phyloP scores from a whole-genome alignment of 2,113 vertebrate genomes.

The Strix uralensis region DNA sequence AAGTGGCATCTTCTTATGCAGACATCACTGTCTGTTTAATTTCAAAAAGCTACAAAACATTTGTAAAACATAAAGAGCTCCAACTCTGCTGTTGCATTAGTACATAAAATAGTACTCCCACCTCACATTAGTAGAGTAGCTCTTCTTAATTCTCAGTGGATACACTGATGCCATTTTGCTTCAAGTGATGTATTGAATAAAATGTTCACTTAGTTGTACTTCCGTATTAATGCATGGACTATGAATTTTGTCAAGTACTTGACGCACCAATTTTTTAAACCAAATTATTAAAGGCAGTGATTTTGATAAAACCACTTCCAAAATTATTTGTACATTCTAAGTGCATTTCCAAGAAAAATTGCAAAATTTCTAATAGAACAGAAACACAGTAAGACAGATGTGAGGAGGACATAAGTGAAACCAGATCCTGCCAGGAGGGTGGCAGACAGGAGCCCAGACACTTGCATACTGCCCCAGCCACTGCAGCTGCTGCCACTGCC shows the following conservation, averaged over 20 bases:
- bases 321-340: neutral
- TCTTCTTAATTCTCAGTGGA: neutral
- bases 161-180: neutral
- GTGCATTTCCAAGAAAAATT: neutral
- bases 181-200: neutral
- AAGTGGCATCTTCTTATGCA: neutral
- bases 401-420: accelerated
- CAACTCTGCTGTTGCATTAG: neutral
- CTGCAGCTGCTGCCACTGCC: neutral
- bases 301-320: neutral
- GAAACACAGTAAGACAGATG: neutral
- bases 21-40: neutral
- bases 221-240: neutral
- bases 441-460: neutral
- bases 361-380: neutral
- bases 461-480: neutral
- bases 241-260: neutral
- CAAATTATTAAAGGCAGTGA: neutral
- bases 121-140: neutral
- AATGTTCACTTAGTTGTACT: neutral
- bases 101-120: neutral
- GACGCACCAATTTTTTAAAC: neutral
- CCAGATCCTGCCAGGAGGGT: neutral
- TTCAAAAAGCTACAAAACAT: neutral
- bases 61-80: neutral